Conservation (phyloP, 2,113 vertebrate species). For the Dromas ardeola region DNA sequence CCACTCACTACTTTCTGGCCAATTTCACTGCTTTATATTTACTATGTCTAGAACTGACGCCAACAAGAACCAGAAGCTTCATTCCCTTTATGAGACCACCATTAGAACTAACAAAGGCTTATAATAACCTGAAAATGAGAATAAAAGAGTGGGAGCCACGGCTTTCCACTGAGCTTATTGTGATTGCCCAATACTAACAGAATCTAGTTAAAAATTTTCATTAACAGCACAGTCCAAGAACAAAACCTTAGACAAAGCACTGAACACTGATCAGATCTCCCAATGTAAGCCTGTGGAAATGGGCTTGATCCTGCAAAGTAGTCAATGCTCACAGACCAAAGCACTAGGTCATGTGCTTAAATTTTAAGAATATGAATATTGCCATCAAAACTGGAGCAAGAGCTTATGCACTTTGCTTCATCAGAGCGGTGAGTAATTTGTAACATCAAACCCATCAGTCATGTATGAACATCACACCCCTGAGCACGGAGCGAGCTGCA, state of each 20-base stretch:
- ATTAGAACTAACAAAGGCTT: not conserved
- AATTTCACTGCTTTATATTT: not conserved
- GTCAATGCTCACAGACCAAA: not conserved
- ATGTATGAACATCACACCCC: fast-evolving
- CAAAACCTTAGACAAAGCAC: not conserved
- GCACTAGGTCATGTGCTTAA: fast-evolving
- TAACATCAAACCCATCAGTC: not conserved
- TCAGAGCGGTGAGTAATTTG: not conserved
- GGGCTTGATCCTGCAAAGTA: not conserved
- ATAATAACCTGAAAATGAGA: not conserved
- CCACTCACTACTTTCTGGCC: not conserved
- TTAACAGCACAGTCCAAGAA: not conserved
- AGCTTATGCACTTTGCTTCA: not conserved
- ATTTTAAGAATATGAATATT: not conserved
- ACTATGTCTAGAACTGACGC: not conserved
- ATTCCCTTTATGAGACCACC: not conserved
- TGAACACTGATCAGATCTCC: not conserved
- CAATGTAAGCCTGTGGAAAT: not conserved
- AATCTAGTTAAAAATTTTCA: not conserved
- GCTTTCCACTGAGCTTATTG: not conserved
- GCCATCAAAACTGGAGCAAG: not conserved
- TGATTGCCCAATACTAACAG: not conserved
- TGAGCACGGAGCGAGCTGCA: not conserved
- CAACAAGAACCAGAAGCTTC: not conserved
- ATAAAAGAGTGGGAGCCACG: not conserved